Base-by-base conservation (phyloP, 2,888 invertebrate species). In the Drosophila infuscata region DNA sequence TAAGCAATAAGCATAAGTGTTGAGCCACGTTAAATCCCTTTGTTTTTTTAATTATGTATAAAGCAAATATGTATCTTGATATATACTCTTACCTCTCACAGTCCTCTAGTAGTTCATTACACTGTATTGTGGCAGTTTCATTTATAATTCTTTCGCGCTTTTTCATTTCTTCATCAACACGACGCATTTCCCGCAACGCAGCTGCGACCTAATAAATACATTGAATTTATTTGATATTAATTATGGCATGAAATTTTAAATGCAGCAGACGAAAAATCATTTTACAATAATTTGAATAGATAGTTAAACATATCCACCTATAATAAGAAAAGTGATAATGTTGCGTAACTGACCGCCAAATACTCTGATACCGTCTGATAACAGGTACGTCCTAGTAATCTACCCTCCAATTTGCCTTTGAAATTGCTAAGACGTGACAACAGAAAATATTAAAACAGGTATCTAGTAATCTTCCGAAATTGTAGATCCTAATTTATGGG, bases 151-250 rank as follows among this genome's bases (percentile, higher is more conserved):
- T 83, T 76, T 97, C 97, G 20, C 97, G 94, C 81, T 97, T 95
- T 74, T 96, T 95, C 95, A 97, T 97, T 94, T 97, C 97, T 91
- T 97, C 96, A 92, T 97, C 97, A 66, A 97, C 97, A 32, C 97
- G 94, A 79, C 96, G 94, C 97, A 98, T 98, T 94, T 98, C 98
- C 8, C 97, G 93, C 73, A 98, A 92, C 0, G 98, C 98, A 1
- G 96, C 95, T 0, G 98, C 98, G 9, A 96, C 68, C 68, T 69
- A 66, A 36, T 6, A 46, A 54, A 36, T 48, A 49, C 3, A 54
- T 54, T 36, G 36, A 36, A 54, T 15, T 35, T 6, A 53, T 17
- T 53, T 53, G 2, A 25, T 15, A 53, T 25, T 52, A 32, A 11
- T 32, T n/a, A n/a, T 12, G 1, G 9, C 29, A 49, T 1, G 25